Conservation (phyloP, 2,888 invertebrate genomes). For the Gasteruption jaculator region DNA sequence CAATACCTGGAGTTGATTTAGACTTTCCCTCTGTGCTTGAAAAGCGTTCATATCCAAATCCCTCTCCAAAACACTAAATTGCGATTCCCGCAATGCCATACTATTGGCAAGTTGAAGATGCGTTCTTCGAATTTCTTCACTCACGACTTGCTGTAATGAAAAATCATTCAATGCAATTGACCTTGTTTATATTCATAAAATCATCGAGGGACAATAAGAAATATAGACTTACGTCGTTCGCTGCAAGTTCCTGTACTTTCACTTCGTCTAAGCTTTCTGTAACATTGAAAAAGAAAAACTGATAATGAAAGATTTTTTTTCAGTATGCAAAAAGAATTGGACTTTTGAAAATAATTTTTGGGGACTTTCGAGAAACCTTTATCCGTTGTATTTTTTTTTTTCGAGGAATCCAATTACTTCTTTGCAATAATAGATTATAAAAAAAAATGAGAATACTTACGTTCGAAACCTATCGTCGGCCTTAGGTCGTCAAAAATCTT, state of each 20-base stretch:
- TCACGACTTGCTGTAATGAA: slow-evolving; percentile 31
- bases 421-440: neutral
- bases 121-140: slow-evolving; percentile 34
- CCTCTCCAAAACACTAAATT: slow-evolving; percentile 39
- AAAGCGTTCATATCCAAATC: slow-evolving; percentile 36
- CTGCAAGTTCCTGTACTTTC: slow-evolving; percentile 29
- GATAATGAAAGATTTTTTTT: neutral
- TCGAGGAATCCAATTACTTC: no score
- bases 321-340: no score
- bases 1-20: slow-evolving; percentile 36
- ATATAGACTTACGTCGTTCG: slow-evolving; percentile 34
- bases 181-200: no score
- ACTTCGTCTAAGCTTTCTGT: slow-evolving; percentile 33
- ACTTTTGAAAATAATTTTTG: no score
- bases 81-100: slow-evolving; percentile 38
- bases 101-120: slow-evolving; percentile 38
- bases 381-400: no score
- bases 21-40: slow-evolving; percentile 33
- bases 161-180: no score
- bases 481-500: slow-evolving; percentile 37
- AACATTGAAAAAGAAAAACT: slow-evolving; percentile 20
- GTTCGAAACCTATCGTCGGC: slow-evolving; percentile 33
- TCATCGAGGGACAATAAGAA: neutral
- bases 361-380: no score
- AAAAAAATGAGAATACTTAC: slow-evolving; percentile 28